Evolutionary conservation across 1,140 invertebrate genomes (phyloP), one percentile per base, ranked within the genome.

Genomic region (Aphidius gifuensis): DNA sequence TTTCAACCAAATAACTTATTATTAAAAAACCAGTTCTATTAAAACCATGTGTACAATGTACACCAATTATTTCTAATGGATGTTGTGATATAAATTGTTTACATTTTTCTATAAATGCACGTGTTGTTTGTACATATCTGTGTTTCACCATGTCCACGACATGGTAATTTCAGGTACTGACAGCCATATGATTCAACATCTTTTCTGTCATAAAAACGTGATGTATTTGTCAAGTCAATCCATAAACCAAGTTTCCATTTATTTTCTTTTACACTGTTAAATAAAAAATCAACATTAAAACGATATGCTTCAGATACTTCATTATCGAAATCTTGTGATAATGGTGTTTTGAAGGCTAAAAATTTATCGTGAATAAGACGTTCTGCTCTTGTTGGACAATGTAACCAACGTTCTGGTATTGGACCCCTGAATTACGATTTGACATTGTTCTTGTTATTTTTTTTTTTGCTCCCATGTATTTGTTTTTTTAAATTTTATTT

Each of bases 11-110:
- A 79, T 92, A 99, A 3, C 93, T 89, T 54, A 90, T 86, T 56
- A 99, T 92, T 1, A 99, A 82, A 76, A 98, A 99, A 2, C 93
- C 98, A 38, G 96, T 98, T 69, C 98, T 84, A 79, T 99, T 99
- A 74, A 99, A 99, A 0, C 97, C 98, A 84, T 99, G 97, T 1
- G 97, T 99, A 74, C 97, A 99, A 77, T 99, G 98, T 40, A n/a
- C n/a, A n/a, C n/a, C n/a, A n/a, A n/a, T n/a, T n/a, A n/a, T 99
- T 69, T 94, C 86, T 62, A 92, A 75, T 5, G 93, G 93, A 77
- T 90, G 81, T 68, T 93, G 83, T n/a, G 82, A 79, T 39, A 95
- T 88, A 69, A 94, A 97, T 54, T 86, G 86, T 44, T 85, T 83
- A 63, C 93, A 93, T 46, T 94, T 72, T 64, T 87, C 75, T 48